Percentiles rank a stretch among this genome's conserved stretches.
phyloP scores from a whole-genome alignment of 2,797 vertebrate species.

The Arrhamphus sclerolepis region DNA sequence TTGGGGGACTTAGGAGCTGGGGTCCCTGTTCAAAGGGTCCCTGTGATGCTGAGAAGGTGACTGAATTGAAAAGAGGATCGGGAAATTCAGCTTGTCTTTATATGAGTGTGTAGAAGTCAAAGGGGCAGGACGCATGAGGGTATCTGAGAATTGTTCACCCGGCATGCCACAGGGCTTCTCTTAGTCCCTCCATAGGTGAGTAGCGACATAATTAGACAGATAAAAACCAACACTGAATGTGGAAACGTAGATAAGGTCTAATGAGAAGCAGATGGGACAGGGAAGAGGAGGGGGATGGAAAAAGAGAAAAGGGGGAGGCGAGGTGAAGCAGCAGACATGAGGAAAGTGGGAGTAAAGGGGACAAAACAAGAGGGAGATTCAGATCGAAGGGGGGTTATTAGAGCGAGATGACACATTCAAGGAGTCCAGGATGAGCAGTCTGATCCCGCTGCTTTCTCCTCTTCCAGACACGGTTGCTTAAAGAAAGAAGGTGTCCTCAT shows the following conservation, averaged over 20 bases:
- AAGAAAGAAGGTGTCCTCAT: no score
- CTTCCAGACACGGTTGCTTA: no score
- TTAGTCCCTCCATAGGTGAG: constrained; percentile 74
- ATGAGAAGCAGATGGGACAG: constrained; percentile 70
- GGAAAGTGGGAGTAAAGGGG: constrained; percentile 17
- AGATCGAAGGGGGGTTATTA: constrained; percentile 63
- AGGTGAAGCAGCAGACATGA: constrained; percentile 5
- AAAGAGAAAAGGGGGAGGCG: constrained; percentile 5
- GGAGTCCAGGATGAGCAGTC: constrained; percentile 45
- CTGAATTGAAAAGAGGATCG: constrained; percentile 60
- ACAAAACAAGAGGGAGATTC: constrained; percentile 36
- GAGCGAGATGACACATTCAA: constrained; percentile 56
- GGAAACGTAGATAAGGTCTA: constrained; percentile 78
- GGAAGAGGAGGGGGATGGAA: constrained; percentile 23
- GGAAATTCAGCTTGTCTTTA: constrained; percentile 41
- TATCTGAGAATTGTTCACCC: constrained; percentile 46
- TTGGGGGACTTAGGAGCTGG: constrained; percentile 40
- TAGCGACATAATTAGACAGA: constrained; percentile 83
- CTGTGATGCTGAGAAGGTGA: constrained; percentile 71
- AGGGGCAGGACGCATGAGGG: constrained; percentile 59
- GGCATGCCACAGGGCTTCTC: constrained; percentile 62
- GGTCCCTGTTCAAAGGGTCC: constrained; percentile 64
- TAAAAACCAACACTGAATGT: constrained; percentile 73
- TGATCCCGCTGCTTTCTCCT: constrained; percentile 12
- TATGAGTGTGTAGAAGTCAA: constrained; percentile 56